Percentiles rank a stretch among this genome's conserved stretches.
Evolutionary conservation across 2,888 invertebrate species (phyloP).

Genomic region (Dioctria rufipes): DNA sequence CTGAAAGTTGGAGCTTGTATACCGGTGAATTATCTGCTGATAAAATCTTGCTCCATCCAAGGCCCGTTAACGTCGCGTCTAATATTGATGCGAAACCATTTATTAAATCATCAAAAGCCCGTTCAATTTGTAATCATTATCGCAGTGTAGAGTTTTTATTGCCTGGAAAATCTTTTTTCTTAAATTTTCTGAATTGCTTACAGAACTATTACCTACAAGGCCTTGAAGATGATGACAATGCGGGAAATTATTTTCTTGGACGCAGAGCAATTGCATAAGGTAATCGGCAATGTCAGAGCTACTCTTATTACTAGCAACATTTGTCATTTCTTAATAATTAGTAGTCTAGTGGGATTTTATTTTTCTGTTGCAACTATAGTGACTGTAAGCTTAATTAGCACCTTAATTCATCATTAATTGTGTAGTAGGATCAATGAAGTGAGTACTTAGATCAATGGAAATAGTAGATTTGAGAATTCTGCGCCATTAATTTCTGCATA

Average conservation of each 20-base stretch:
- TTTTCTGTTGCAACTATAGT: neutral
- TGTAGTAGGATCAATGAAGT: too few species aligned
- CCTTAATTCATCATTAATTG: too few species aligned
- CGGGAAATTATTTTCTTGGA: slow-evolving; percentile 25
- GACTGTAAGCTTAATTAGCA: slow-evolving; percentile 17
- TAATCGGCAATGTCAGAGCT: neutral
- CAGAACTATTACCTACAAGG: slow-evolving; percentile 8
- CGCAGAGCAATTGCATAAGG: slow-evolving; percentile 4
- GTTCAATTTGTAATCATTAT: slow-evolving; percentile 59
- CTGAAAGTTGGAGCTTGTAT: too few species aligned
- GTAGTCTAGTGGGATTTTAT: slow-evolving; percentile 7
- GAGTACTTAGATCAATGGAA: too few species aligned
- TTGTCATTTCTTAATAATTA: neutral
- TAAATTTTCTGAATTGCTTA: neutral
- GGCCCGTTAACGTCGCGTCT: slow-evolving; percentile 54
- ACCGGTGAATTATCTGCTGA: slow-evolving; percentile 34
- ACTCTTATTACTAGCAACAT: slow-evolving; percentile 17
- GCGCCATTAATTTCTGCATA: too few species aligned
- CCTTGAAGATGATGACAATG: slow-evolving; percentile 29
- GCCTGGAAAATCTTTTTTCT: slow-evolving; percentile 2
- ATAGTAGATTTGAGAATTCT: too few species aligned
- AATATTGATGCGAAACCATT: slow-evolving; percentile 57
- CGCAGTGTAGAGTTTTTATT: slow-evolving; percentile 32
- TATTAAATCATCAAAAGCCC: slow-evolving; percentile 57
- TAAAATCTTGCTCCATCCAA: slow-evolving; percentile 41